Percentiles rank a stretch among this genome's conserved stretches.
These are phyloP conservation scores for Circaetus cinerascens DNA, from an alignment of 2,113 vertebrate genomes.

Conservation along the genomic window DNA sequence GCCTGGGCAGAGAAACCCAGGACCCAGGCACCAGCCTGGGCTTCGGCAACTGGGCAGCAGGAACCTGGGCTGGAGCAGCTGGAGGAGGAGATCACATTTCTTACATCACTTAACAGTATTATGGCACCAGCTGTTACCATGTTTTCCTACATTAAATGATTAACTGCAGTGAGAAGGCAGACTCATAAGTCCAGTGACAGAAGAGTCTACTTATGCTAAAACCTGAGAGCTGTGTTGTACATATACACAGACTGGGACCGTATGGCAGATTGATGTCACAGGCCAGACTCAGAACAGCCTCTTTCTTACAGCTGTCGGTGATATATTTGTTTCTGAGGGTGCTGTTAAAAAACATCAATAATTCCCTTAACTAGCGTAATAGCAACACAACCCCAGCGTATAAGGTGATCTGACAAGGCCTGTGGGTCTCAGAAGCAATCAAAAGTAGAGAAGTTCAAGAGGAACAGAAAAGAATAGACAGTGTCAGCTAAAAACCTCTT, in stretches of 20 bases:
- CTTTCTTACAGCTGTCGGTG: neutral
- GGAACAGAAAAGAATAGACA: neutral
- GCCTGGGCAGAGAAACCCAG: neutral
- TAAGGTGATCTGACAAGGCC: neutral
- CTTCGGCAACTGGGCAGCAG: neutral
- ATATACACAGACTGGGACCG: rapidly evolving
- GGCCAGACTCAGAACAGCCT: neutral
- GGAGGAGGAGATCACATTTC: neutral
- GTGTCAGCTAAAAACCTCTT: neutral
- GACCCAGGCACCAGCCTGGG: too few species aligned
- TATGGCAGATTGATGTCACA: neutral
- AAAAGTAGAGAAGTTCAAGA: neutral
- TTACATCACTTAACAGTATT: neutral
- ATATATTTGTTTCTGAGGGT: neutral
- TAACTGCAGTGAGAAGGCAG: neutral
- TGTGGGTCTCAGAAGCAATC: neutral
- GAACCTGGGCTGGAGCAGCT: neutral
- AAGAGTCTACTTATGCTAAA: neutral
- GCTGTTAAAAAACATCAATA: neutral
- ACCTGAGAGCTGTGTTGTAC: neutral
- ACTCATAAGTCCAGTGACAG: neutral
- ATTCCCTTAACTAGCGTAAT: neutral
- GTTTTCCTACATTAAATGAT: neutral
- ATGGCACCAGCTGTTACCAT: neutral
- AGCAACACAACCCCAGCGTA: neutral